Percentiles rank a stretch among this genome's conserved stretches.
Conservation (phyloP, 2,888 invertebrate genomes). For the Agonopterix alstromeriana region DNA sequence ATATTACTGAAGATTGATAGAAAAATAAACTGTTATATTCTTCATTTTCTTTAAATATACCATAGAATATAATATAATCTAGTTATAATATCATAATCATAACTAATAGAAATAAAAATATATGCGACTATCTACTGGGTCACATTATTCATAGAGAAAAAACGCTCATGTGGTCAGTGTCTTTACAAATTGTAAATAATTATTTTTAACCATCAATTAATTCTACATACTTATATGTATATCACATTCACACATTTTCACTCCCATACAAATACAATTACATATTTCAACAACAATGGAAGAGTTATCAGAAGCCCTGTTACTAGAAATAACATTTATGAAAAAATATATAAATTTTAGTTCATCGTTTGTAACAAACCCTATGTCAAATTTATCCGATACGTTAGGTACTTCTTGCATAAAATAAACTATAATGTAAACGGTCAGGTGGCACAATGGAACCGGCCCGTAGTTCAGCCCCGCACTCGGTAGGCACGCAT, state of each 20-base stretch:
- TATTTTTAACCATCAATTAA: slow-evolving; percentile 22
- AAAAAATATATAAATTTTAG: slow-evolving; percentile 31
- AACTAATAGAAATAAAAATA: slow-evolving; percentile 24
- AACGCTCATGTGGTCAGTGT: slow-evolving; percentile 19
- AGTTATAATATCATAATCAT: slow-evolving; percentile 18
- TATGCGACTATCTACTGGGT: slow-evolving; percentile 5
- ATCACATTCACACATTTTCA: slow-evolving; percentile 40
- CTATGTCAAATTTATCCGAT: slow-evolving; percentile 1
- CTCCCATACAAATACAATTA: slow-evolving; percentile 32
- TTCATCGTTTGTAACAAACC: slow-evolving; percentile 9
- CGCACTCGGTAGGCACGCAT: no score
- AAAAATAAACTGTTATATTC: slow-evolving; percentile 52
- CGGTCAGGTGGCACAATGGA: slow-evolving; percentile 7
- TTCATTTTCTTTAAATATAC: slow-evolving; percentile 13
- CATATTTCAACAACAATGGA: slow-evolving; percentile 60
- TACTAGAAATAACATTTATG: slow-evolving; percentile 30
- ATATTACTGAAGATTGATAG: slow-evolving; percentile 43
- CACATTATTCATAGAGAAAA: slow-evolving; percentile 6
- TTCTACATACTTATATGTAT: slow-evolving; percentile 21
- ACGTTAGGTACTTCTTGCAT: background rate
- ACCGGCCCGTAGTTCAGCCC: background rate
- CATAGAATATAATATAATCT: slow-evolving; percentile 30
- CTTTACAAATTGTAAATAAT: slow-evolving; percentile 35
- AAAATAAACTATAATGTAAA: slow-evolving; percentile 1
- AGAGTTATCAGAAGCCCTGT: slow-evolving; percentile 62